phyloP scores from a whole-genome alignment of 1,140 invertebrate genomes.

The Hylyphantes graminicola region DNA sequence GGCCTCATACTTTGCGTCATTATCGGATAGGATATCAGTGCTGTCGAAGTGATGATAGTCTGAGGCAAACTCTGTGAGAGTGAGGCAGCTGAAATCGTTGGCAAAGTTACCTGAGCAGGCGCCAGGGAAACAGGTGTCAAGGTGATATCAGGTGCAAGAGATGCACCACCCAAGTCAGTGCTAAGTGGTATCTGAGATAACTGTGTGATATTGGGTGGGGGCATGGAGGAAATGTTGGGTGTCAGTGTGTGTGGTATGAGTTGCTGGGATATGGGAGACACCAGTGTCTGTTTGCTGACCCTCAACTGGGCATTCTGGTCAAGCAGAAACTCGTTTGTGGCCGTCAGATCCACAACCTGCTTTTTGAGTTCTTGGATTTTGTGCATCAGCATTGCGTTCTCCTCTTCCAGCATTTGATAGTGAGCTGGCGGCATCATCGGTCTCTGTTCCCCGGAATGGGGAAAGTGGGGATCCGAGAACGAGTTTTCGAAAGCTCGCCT shows the following conservation, averaged over 20 bases:
- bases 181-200: conserved; percentile 65
- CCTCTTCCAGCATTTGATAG: conserved; percentile 74
- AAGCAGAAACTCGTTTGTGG: conserved; percentile 83
- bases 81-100: conserved; percentile 65
- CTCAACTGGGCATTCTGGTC: conserved; percentile 83
- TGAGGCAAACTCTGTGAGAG: conserved; percentile 63
- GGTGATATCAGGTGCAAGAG: conserved; percentile 67
- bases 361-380: conserved; percentile 81
- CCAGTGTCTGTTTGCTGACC: conserved; percentile 73
- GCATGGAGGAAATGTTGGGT: conserved; percentile 39
- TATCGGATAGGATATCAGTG: conserved; percentile 79
- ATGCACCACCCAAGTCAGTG: conserved; percentile 65
- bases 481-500: conserved; percentile 58
- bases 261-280: conserved; percentile 56
- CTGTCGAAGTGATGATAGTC: conserved; percentile 69
- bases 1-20: conserved; percentile 73
- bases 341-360: conserved; percentile 77
- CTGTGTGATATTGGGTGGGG: conserved; percentile 48
- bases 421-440: conserved; percentile 50
- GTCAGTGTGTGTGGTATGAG: conserved; percentile 57
- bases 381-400: conserved; percentile 77
- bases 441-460: conserved; percentile 28
- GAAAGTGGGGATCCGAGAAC: conserved; percentile 20
- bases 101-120: conserved; percentile 67
- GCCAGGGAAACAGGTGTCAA: conserved; percentile 66